Base-by-base conservation (phyloP, 2,113 vertebrate genomes). In the Tragelaphus strepsiceros region DNA sequence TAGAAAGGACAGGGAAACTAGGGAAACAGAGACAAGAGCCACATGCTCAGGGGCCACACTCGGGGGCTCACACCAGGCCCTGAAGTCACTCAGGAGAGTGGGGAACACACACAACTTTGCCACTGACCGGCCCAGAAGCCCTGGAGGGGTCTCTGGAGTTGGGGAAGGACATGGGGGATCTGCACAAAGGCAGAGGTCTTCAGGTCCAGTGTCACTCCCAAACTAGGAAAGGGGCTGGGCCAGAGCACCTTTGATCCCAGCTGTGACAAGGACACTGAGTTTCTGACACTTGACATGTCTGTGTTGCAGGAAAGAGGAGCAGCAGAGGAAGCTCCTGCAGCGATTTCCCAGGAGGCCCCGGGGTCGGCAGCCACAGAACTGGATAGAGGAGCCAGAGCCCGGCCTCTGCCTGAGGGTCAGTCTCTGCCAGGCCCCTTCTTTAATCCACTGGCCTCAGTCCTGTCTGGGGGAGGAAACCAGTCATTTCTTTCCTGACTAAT, bases 361-460 rank as follows among this genome's bases (percentile, higher is more conserved):
- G 0, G 16, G 4, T 15, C 13, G 1, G 35, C 35, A 4, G 5
- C 30, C 2, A 30, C 21, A 7, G 7, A 1, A 0, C 6, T 15
- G 30, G 51, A 82, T n/a, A 58, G 22, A 71, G 19, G 9, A 1
- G 10, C 7, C 0, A 0, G 22, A 58, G 15, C 2, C 24, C 3
- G 35, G 61, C 54, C 16, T 15, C 78, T n/a, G 16, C 1, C 1
- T 51, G 21, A 35, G 39, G 59, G 74, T 58, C 21, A 3, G 93
- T 26, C 19, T 32, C 28, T 17, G 7, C 49, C 2, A 5, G 59
- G 26, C 59, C 13, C 59, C 28, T 6, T 12, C 10, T 56, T 59
- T 59, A 59, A 5, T 28, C 58, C 0, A 17, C 2, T 17, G 10
- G 2, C 22, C 4, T 64, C 46, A 0, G 5, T 64, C 61, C 30